Evolutionary conservation across 92 coral and sea anemone genomes (phyloP).

Genomic region (Paragorgia papillata): DNA sequence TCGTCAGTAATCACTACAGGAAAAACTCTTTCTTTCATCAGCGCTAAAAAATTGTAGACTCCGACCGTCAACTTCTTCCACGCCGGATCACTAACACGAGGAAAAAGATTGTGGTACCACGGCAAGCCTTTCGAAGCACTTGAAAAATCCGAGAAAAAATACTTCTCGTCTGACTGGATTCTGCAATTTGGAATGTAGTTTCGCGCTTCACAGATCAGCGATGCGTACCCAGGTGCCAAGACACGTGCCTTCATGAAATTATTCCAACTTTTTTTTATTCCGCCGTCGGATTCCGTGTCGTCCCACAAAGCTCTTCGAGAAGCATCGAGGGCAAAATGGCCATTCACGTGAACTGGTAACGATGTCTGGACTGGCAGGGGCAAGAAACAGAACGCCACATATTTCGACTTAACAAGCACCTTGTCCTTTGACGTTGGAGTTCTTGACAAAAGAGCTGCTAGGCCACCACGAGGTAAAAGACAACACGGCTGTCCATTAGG

Average conservation of each 20-base stretch:
- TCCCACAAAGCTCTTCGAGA: constrained; percentile 76
- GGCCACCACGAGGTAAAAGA: constrained; percentile 80
- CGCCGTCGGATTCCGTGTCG: constrained; percentile 52
- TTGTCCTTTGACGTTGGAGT: background rate
- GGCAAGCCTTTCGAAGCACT: constrained; percentile 74
- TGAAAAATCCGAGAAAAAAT: constrained; percentile 60
- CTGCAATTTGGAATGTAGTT: constrained; percentile 31
- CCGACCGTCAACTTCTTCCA: constrained; percentile 73
- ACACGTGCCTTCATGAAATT: constrained; percentile 70
- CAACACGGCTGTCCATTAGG: constrained; percentile 68
- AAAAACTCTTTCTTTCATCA: constrained; percentile 57
- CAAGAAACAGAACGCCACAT: constrained; percentile 74
- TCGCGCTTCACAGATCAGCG: constrained; percentile 64
- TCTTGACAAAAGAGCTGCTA: constrained; percentile 63
- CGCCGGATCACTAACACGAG: constrained; percentile 69
- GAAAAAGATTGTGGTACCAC: constrained; percentile 88
- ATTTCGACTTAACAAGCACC: too few species aligned
- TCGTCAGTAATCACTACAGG: constrained; percentile 72
- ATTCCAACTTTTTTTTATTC: constrained; percentile 76
- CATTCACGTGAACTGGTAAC: constrained; percentile 79
- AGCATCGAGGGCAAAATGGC: constrained; percentile 76
- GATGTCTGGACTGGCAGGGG: constrained; percentile 68
- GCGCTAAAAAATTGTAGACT: constrained; percentile 65
- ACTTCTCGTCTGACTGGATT: constrained; percentile 67
- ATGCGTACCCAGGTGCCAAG: constrained; percentile 81